Conservation (phyloP, 2,113 vertebrate species). For the Megaceryle torquata region DNA sequence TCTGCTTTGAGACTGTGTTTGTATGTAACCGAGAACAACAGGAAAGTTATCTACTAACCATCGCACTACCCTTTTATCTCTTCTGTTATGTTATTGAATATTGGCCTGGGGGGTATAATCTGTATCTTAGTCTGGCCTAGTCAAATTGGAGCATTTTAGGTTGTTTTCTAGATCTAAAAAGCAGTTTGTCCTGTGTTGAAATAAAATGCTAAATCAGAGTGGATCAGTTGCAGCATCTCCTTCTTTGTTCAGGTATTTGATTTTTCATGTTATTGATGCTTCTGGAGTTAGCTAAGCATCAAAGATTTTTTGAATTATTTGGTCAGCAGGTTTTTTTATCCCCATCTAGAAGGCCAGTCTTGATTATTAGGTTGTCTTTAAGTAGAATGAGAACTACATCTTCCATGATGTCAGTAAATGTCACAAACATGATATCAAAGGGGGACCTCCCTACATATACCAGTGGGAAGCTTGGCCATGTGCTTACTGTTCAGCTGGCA, state of each 20-base stretch:
- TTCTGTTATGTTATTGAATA: neutral
- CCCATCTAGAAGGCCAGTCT: neutral
- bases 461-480: rapidly evolving
- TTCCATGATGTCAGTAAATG: neutral
- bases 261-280: neutral
- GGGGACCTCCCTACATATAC: rapidly evolving
- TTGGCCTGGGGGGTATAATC: neutral
- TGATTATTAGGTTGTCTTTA: no score
- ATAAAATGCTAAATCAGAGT: neutral
- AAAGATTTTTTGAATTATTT: neutral
- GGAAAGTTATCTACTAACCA: neutral
- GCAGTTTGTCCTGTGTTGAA: neutral
- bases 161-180: neutral
- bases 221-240: neutral
- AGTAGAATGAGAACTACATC: neutral
- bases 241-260: neutral
- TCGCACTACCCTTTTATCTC: neutral
- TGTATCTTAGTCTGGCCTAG: neutral
- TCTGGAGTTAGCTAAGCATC: neutral
- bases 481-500: neutral
- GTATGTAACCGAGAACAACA: neutral
- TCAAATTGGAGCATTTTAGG: neutral
- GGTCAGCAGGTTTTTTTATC: neutral
- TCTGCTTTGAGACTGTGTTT: neutral
- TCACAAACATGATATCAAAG: neutral